A percentile compares a stretch with the other conserved stretches of the same genome.
Conservation (phyloP, 1,140 invertebrate genomes). For the Samia ricini region DNA sequence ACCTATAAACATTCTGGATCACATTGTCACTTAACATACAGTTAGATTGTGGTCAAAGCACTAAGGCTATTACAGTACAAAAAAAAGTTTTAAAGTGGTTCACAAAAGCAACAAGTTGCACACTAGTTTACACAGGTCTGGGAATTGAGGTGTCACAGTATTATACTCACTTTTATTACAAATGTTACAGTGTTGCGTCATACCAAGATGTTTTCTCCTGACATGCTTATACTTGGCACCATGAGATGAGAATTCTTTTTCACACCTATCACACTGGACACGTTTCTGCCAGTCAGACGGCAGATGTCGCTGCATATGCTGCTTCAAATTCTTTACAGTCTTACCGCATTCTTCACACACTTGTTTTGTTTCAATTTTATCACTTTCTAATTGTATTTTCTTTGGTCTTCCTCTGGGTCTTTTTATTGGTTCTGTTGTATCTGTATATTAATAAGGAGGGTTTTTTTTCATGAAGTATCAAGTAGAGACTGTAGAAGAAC, state of each 20-base stretch:
- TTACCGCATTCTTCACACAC: conserved; percentile 63
- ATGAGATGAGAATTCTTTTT: conserved; percentile 38
- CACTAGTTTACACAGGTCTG: no score
- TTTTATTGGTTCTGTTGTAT: background rate
- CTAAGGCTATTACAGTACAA: no score
- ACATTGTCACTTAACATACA: no score
- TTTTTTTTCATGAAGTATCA: no score
- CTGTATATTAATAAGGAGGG: conserved; percentile 1
- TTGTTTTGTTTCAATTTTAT: conserved; percentile 7
- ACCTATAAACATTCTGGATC: no score
- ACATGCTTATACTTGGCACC: conserved; percentile 48
- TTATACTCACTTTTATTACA: conserved; percentile 58
- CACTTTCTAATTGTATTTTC: conserved; percentile 24
- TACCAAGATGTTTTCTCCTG: conserved; percentile 52
- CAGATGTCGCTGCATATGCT: conserved; percentile 37
- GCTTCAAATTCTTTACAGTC: conserved; percentile 44
- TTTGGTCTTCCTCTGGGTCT: conserved; percentile 10
- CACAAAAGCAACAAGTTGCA: no score
- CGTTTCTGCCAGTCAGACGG: conserved; percentile 28
- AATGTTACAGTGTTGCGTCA: conserved; percentile 47
- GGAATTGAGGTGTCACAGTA: no score
- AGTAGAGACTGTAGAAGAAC: no score
- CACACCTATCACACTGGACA: conserved; percentile 49
- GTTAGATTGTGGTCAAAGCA: no score
- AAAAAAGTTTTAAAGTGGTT: no score